Percentiles rank a stretch among this genome's conserved stretches.
phyloP scores from a whole-genome alignment of 2,113 vertebrate genomes.

The Protobothrops mucrosquamatus region DNA sequence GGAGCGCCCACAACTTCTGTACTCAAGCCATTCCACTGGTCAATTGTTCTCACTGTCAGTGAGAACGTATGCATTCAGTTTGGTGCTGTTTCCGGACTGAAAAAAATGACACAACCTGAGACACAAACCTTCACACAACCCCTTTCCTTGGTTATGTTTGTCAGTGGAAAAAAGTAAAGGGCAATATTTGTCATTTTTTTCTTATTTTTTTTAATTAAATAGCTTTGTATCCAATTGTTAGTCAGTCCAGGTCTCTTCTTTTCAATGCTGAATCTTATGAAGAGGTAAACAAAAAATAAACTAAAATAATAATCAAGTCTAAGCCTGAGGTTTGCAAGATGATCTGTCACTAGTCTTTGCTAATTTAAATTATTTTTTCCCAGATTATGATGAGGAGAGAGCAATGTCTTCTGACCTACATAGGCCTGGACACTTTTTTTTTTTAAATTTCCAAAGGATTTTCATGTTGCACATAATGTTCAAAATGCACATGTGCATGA shows the following conservation, averaged over 20 bases:
- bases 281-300: not conserved
- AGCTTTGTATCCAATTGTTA: not conserved
- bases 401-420: not conserved
- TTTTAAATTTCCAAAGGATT: not conserved
- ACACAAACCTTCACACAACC: not conserved
- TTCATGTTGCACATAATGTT: not conserved
- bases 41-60: too few relatives aligned
- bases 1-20: too few relatives aligned
- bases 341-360: not conserved
- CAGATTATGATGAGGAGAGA: not conserved
- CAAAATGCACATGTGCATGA: not conserved
- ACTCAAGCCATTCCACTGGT: too few relatives aligned
- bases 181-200: not conserved
- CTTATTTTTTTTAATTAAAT: not conserved
- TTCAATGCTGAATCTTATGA: not conserved
- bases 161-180: not conserved
- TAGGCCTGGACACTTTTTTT: not conserved
- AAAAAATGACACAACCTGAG: not conserved
- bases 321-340: not conserved
- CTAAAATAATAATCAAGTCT: not conserved
- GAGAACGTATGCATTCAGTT: not conserved
- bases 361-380: not conserved
- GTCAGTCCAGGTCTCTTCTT: not conserved
- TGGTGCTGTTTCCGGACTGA: not conserved
- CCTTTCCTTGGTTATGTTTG: not conserved